Base-by-base conservation (phyloP, 2,888 invertebrate species). In the Tenthredo notha region DNA sequence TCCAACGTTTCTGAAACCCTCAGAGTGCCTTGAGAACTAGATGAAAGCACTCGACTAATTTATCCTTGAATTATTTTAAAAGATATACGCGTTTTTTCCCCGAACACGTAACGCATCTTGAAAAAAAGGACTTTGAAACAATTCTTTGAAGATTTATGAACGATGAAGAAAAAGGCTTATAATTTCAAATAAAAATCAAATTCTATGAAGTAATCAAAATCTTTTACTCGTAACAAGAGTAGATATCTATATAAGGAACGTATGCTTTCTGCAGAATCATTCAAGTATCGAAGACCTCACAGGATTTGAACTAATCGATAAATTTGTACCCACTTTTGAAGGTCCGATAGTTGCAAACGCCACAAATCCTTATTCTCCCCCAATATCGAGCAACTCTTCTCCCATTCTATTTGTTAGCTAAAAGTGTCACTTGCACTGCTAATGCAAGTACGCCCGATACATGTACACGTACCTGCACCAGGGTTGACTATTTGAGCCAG, bases 11-110 rank as follows among this genome's bases (percentile, higher is more conserved):
- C 43, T 43, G 74, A 43, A 43, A 74, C 74, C 74, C 74, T 74
- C 43, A 9, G 18, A 74, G 43, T 43, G 74, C 43, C 21, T 43
- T 25, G 74, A 74, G 74, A 74, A 74, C 74, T 43, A 74, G 29
- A 74, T 74, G 43, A 74, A 74, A 74, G 74, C 74, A 74, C 74
- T 43, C 40, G 37, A 74, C 74, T 74, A 74, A 74, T 74, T 43
- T 25, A 74, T 43, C 2, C 74, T 6, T 43, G 43, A n/a, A 74
- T 74, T 74, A n/a, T 74, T 2, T n/a, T 6, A 21, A 74, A 25
- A 25, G 74, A 15, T 29, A 12, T 18, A 25, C 61, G 25, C 18
- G 4, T 21, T 21, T 43, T 43, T 4, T 25, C 33, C n/a, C 18
- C 33, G 7, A 15, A 47, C 43, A 12, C 15, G 43, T 47, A 12